Evolutionary conservation across 1,140 invertebrate genomes (phyloP).

Genomic region (Drosophila subpulchrella): DNA sequence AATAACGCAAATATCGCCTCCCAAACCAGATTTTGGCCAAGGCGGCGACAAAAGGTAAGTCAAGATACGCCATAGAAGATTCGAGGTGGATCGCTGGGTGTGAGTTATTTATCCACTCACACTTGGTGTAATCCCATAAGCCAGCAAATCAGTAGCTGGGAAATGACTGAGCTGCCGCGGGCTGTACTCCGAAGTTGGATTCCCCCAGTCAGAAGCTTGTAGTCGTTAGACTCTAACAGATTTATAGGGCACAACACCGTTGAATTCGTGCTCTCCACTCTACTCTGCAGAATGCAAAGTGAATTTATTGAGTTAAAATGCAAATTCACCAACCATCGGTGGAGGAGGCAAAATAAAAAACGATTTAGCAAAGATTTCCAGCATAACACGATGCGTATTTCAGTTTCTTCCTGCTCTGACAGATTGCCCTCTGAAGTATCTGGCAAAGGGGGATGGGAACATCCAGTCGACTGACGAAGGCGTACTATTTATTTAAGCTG

Average conservation of each 20-base stretch:
- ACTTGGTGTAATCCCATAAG: slow-evolving; percentile 66
- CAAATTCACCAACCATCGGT: slow-evolving; percentile 65
- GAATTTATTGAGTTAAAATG: slow-evolving; percentile 84
- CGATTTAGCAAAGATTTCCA: slow-evolving; percentile 73
- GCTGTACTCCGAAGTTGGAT: slow-evolving; percentile 52
- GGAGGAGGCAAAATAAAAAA: slow-evolving; percentile 31
- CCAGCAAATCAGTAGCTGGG: slow-evolving; percentile 69
- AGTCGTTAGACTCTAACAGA: slow-evolving; percentile 67
- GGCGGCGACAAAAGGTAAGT: slow-evolving; percentile 71
- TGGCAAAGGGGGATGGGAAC: neutral
- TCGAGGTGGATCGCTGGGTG: slow-evolving; percentile 19
- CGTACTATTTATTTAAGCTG: slow-evolving; percentile 77
- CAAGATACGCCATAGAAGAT: slow-evolving; percentile 1
- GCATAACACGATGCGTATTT: slow-evolving; percentile 67
- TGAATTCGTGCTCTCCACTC: slow-evolving; percentile 16
- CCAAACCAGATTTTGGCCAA: slow-evolving; percentile 36
- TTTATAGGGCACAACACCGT: slow-evolving; percentile 76
- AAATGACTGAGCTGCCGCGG: slow-evolving; percentile 62
- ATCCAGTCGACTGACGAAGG: slow-evolving; percentile 26
- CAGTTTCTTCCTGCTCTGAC: slow-evolving; percentile 52
- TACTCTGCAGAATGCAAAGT: slow-evolving; percentile 73
- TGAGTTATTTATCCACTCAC: slow-evolving; percentile 66
- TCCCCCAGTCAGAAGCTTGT: slow-evolving; percentile 34
- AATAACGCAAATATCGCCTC: slow-evolving; percentile 80
- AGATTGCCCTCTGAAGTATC: slow-evolving; percentile 61